Percentiles rank a stretch among this genome's conserved stretches.
Conservation (phyloP, 2,797 vertebrate species). For the Scyliorhinus canicula region DNA sequence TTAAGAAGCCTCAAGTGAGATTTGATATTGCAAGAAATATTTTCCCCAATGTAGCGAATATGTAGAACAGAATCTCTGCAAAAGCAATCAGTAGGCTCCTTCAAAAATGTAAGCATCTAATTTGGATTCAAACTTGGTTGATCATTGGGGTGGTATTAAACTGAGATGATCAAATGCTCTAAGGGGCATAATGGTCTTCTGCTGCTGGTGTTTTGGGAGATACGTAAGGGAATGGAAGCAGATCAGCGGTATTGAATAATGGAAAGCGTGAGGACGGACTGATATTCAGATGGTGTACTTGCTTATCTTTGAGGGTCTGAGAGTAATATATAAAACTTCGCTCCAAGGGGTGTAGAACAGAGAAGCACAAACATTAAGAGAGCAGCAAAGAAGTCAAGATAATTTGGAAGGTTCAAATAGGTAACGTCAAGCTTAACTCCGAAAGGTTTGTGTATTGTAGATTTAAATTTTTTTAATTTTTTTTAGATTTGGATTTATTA, state of each 20-base stretch:
- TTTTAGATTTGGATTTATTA: too few relatives aligned
- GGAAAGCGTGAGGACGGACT: not conserved
- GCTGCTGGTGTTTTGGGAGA: not conserved
- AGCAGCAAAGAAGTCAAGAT: not conserved
- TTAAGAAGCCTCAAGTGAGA: slow-evolving; percentile 1
- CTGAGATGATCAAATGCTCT: not conserved
- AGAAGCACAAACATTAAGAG: not conserved
- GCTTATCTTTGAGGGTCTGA: not conserved
- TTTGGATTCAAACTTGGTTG: not conserved
- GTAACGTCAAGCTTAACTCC: not conserved
- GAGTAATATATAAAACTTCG: not conserved
- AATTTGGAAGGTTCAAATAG: not conserved
- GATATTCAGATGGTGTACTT: not conserved
- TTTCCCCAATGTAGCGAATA: not conserved
- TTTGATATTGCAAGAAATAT: not conserved
- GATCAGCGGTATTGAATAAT: not conserved
- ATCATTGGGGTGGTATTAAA: not conserved
- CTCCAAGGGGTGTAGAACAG: not conserved
- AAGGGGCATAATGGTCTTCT: not conserved
- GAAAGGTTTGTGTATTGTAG: not conserved
- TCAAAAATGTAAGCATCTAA: not conserved
- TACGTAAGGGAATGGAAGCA: not conserved
- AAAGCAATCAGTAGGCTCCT: not conserved
- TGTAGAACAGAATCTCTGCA: not conserved
- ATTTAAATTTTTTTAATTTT: too few relatives aligned